These are phyloP conservation scores for Onychomys arenicola DNA, from an alignment of 2,797 vertebrate species.

Conservation along the genomic window DNA sequence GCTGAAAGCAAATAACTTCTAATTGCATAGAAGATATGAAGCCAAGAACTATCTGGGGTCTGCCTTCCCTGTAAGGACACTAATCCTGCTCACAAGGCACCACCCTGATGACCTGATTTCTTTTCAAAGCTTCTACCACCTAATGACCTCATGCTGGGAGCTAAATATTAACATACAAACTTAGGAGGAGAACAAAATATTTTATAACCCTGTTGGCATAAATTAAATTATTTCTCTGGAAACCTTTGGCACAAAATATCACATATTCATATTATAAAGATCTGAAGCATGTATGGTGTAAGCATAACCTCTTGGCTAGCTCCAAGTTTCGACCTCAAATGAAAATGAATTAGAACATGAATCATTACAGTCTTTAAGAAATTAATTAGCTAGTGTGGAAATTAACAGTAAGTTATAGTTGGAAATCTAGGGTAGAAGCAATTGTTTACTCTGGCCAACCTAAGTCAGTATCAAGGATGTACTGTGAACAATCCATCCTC, in stretches of 20 bases:
- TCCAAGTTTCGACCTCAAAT: not conserved
- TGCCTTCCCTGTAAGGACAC: not conserved
- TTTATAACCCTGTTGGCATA: not conserved
- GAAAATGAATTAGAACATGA: constrained; percentile 44
- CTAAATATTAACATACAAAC: not conserved
- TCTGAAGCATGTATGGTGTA: not conserved
- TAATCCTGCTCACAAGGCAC: not conserved
- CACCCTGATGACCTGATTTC: not conserved
- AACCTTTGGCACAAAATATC: constrained; percentile 13
- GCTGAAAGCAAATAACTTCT: not conserved
- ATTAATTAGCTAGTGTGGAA: constrained; percentile 1
- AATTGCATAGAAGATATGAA: not conserved
- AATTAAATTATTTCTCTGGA: not conserved
- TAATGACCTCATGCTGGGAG: not conserved
- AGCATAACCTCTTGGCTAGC: not conserved
- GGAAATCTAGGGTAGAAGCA: not conserved
- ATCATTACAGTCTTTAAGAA: not conserved
- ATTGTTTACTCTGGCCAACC: not conserved
- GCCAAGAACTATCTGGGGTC: not conserved
- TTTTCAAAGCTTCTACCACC: not conserved
- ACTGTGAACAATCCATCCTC: not conserved
- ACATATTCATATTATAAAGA: not conserved
- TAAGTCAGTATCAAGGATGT: not conserved
- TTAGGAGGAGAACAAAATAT: not conserved
- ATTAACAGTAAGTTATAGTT: constrained; percentile 39